Evolutionary conservation across 2,113 vertebrate genomes (phyloP), one percentile per base, ranked within the genome.

Genomic region (Scartelaos histophorus): DNA sequence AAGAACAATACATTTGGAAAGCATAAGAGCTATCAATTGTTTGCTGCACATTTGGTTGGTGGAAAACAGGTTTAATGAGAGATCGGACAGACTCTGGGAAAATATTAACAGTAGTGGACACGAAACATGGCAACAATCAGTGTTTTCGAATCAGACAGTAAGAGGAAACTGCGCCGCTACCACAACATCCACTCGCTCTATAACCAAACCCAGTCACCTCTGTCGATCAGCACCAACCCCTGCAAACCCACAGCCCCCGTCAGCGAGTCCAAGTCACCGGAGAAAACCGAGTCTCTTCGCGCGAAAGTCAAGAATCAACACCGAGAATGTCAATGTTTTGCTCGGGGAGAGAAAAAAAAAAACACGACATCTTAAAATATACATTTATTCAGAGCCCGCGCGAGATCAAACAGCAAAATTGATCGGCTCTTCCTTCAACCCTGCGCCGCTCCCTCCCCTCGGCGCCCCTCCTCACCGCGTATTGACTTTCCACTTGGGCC

Each of bases 331-430:
- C 87, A 91, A 91, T 91, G 87, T 90, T 92, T 29, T 89, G 85
- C 57, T 64, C 82, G 75, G 76, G 75, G 83, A 81, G 82, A 66
- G 73, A 67, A 68, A 69, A 71, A 82, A 82, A 81, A 71, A 82
- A 82, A 81, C 29, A 29, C 73, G 81, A 78, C 74, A 57, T 82
- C 80, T 87, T 88, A 89, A 91, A 88, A 92, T 90, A 91, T 91
- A 91, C 89, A 92, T 91, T 89, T 90, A 92, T 93, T 93, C 91
- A 92, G 87, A 90, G 86, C 72, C 87, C 83, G 84, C 61, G 81
- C 46, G 17, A 91, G 89, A 92, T 92, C 90, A 93, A 93, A 92
- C 90, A 89, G 90, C 89, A 90, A 92, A 83, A 92, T 92, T 92
- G 90, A 92, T 93, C 87, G 75, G 80, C 85, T 90, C 84, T 89